A percentile compares a stretch with the other conserved stretches of the same genome.
Evolutionary conservation across 2,113 vertebrate genomes (phyloP).

Genomic region (Dascyllus trimaculatus): DNA sequence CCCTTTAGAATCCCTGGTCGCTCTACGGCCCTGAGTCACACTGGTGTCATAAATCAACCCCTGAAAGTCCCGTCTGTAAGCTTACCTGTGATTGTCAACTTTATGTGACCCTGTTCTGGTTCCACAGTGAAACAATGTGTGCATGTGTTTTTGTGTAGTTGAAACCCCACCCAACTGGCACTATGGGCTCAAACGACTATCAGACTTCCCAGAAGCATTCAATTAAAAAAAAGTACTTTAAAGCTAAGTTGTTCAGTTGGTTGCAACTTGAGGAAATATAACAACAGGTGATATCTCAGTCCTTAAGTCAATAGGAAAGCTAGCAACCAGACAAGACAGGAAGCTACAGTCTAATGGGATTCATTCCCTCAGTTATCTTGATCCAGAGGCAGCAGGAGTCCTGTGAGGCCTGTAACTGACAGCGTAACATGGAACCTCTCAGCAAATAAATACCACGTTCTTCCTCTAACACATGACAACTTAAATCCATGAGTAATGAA

Average conservation of each 20-base stretch:
- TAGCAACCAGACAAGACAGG: background rate
- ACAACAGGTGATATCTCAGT: slow-evolving; percentile 2
- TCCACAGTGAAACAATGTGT: slow-evolving; percentile 44
- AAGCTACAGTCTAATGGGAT: too few species aligned
- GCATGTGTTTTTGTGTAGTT: slow-evolving; percentile 8
- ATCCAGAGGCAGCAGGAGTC: too few species aligned
- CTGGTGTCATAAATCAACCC: slow-evolving; percentile 16
- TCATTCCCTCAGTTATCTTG: too few species aligned
- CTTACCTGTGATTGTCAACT: slow-evolving; percentile 36
- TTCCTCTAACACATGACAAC: too few species aligned
- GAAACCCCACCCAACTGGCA: slow-evolving; percentile 35
- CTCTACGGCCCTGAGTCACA: background rate
- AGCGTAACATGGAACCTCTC: too few species aligned
- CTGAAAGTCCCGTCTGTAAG: slow-evolving; percentile 15
- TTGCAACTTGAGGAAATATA: background rate
- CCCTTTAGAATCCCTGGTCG: background rate
- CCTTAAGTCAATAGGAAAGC: background rate
- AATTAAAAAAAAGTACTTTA: background rate
- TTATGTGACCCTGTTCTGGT: slow-evolving; percentile 28
- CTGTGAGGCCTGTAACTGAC: too few species aligned
- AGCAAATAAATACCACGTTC: too few species aligned
- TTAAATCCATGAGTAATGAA: too few species aligned
- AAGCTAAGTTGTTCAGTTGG: background rate
- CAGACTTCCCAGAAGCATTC: background rate
- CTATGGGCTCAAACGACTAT: background rate